These are phyloP conservation scores for Sinohyriopsis cumingii DNA, from an alignment of 2,888 invertebrate genomes.

Conservation along the genomic window DNA sequence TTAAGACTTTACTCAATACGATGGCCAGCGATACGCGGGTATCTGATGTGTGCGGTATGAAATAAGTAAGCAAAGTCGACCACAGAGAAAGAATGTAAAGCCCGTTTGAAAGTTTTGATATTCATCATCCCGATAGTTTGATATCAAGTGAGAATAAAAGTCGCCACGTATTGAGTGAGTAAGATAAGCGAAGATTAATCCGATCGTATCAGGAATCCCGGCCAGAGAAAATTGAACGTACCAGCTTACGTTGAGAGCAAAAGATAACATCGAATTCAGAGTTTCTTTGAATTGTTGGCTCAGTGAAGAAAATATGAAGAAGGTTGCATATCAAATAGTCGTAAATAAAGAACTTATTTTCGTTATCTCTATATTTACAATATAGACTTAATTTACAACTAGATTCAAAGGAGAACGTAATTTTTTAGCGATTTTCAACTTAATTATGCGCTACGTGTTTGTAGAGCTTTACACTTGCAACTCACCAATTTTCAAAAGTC, in stretches of 20 bases:
- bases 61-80: too few relatives aligned
- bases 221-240: too few relatives aligned
- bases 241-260: not conserved
- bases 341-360: conserved; percentile 1
- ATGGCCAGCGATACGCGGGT: not conserved
- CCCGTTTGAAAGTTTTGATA: too few relatives aligned
- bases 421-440: too few relatives aligned
- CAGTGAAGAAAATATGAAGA: too few relatives aligned
- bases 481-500: too few relatives aligned
- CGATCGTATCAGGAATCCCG: too few relatives aligned
- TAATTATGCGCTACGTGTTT: too few relatives aligned
- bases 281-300: conserved; percentile 21
- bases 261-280: conserved; percentile 20
- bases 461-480: too few relatives aligned
- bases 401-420: too few relatives aligned
- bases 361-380: not conserved
- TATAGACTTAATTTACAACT: not conserved
- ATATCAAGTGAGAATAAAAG: conserved; percentile 21
- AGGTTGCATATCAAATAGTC: too few relatives aligned
- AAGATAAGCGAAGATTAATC: conserved; percentile 25
- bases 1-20: conserved; percentile 9
- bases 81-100: too few relatives aligned
- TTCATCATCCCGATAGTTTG: conserved; percentile 12
- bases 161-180: conserved; percentile 29
- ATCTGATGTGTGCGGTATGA: not conserved